phyloP scores from a whole-genome alignment of 2,888 invertebrate species.

The Eupithecia subumbrata region DNA sequence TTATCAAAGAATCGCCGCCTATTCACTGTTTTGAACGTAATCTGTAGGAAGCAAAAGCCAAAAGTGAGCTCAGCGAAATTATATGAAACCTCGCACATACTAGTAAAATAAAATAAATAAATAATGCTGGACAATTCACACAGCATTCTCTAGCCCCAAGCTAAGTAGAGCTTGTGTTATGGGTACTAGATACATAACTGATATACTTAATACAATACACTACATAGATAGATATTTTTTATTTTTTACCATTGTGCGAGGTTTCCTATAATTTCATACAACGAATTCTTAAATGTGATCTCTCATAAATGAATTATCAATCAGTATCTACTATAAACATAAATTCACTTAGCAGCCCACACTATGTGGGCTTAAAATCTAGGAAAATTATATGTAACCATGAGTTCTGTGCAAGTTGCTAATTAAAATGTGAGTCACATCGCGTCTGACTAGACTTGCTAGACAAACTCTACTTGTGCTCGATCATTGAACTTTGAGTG shows the following conservation, averaged over 20 bases:
- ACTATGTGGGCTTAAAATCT: background rate
- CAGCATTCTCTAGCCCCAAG: too few species aligned
- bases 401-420: background rate
- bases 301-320: background rate
- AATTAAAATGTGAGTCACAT: constrained; percentile 1
- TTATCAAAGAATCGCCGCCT: background rate
- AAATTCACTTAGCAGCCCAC: background rate
- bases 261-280: background rate
- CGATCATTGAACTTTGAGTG: background rate
- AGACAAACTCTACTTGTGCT: background rate
- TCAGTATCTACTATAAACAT: background rate
- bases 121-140: too few species aligned
- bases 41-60: background rate
- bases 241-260: too few species aligned
- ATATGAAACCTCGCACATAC: too few species aligned
- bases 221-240: too few species aligned
- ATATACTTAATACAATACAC: too few species aligned
- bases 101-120: too few species aligned
- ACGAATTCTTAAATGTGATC: background rate
- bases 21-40: background rate
- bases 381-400: background rate
- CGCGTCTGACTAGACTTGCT: background rate
- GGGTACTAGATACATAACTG: too few species aligned
- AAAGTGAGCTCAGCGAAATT: background rate
- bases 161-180: too few species aligned